phyloP scores from a whole-genome alignment of 2,888 invertebrate species.

The Subacronicta megacephala region DNA sequence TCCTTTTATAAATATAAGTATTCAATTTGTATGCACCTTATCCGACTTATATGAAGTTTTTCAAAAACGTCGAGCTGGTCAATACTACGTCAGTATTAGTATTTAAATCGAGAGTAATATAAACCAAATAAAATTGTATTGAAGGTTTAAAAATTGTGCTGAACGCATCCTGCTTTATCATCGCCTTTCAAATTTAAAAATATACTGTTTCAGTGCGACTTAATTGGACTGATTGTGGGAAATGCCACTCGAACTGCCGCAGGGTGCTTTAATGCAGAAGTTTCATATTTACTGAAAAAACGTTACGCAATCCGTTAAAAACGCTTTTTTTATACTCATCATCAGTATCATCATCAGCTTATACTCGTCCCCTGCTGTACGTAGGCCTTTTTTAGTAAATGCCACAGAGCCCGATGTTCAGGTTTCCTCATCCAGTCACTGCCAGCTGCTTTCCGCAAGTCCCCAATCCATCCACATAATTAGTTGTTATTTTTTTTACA shows the following conservation, averaged over 20 bases:
- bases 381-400: no score
- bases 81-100: neutral
- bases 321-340: no score
- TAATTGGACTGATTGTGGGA: constrained; percentile 48
- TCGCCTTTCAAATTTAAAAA: constrained; percentile 39
- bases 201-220: constrained; percentile 30
- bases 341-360: no score
- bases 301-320: neutral
- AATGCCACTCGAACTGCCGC: constrained; percentile 15
- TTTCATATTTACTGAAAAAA: neutral
- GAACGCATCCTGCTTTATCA: constrained; percentile 8
- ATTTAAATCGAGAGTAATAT: neutral
- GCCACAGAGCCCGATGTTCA: no score
- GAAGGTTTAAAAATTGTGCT: neutral
- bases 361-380: no score
- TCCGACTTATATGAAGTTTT: no score
- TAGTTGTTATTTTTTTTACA: no score
- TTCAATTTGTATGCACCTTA: constrained; percentile 32
- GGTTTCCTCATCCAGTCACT: no score
- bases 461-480: no score
- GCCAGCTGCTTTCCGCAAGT: no score
- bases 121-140: neutral
- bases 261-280: constrained; percentile 9
- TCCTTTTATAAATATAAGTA: neutral
- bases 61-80: neutral